Conservation (phyloP, 2,797 vertebrate genomes). For the Masticophis lateralis region DNA sequence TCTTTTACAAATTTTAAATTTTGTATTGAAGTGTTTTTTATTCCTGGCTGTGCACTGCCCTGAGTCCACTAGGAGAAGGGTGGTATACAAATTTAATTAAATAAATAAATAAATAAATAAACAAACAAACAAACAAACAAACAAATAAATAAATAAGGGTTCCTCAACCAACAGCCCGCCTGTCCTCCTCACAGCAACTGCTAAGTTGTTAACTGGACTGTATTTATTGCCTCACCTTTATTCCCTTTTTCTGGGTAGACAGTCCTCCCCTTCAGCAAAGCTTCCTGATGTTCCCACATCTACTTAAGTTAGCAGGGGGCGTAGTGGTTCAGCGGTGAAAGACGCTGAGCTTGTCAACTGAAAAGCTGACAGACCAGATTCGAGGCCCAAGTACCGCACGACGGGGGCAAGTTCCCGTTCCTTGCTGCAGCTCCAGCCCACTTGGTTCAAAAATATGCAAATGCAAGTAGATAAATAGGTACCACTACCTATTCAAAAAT, state of each 20-base stretch:
- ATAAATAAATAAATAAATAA: no score
- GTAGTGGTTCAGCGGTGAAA: rapidly evolving
- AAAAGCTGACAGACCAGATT: background rate
- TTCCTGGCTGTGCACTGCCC: no score
- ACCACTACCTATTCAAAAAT: background rate
- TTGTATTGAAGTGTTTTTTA: no score
- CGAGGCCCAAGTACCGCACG: no score
- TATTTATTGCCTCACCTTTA: background rate
- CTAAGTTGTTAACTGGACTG: background rate
- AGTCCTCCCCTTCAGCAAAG: background rate
- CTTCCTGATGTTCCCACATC: background rate
- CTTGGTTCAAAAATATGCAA: background rate
- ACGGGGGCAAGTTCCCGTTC: rapidly evolving
- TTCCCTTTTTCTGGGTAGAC: background rate
- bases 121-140: no score
- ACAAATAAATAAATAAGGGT: no score
- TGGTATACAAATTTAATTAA: no score
- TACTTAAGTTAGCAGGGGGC: background rate
- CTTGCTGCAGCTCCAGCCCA: background rate
- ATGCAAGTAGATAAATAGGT: background rate
- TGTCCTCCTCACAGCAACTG: background rate
- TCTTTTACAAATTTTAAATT: no score
- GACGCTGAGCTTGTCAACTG: background rate
- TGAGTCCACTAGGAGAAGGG: no score
- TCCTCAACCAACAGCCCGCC: background rate